phyloP scores from a whole-genome alignment of 23 tunicate species.

The Styela plicata region DNA sequence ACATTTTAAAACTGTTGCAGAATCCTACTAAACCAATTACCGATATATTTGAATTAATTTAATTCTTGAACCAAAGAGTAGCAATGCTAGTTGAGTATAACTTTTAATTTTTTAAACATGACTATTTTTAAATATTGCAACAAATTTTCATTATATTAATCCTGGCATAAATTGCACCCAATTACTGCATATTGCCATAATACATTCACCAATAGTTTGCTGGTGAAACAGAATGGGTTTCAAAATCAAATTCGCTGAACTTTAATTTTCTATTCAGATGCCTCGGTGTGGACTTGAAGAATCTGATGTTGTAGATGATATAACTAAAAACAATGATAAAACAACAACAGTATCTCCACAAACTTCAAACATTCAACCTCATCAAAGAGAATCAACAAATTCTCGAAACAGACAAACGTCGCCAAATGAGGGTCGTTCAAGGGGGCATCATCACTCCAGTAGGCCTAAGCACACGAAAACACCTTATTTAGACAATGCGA shows the following conservation, averaged over 20 bases:
- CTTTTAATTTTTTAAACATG: too few relatives aligned
- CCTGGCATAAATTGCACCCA: too few relatives aligned
- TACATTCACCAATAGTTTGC: too few relatives aligned
- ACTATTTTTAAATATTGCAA: too few relatives aligned
- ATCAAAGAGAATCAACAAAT: neutral
- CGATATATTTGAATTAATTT: too few relatives aligned
- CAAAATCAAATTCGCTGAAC: neutral
- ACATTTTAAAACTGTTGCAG: too few relatives aligned
- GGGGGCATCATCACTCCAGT: neutral
- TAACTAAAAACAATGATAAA: neutral
- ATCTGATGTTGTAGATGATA: neutral
- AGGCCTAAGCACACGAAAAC: constrained; percentile 63
- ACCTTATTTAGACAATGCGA: constrained; percentile 67
- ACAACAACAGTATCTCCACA: neutral
- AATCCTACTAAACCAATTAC: too few relatives aligned
- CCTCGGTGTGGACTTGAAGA: neutral
- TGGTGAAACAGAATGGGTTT: too few relatives aligned
- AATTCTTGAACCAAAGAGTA: too few relatives aligned
- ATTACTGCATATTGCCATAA: too few relatives aligned
- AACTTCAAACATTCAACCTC: neutral
- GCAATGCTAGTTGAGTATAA: too few relatives aligned
- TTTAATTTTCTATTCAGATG: neutral
- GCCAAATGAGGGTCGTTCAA: constrained; percentile 20
- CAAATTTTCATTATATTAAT: too few relatives aligned
- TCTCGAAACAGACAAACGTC: constrained; percentile 7